phyloP scores from a whole-genome alignment of 2,888 invertebrate species.

The Zootermopsis nevadensis region DNA sequence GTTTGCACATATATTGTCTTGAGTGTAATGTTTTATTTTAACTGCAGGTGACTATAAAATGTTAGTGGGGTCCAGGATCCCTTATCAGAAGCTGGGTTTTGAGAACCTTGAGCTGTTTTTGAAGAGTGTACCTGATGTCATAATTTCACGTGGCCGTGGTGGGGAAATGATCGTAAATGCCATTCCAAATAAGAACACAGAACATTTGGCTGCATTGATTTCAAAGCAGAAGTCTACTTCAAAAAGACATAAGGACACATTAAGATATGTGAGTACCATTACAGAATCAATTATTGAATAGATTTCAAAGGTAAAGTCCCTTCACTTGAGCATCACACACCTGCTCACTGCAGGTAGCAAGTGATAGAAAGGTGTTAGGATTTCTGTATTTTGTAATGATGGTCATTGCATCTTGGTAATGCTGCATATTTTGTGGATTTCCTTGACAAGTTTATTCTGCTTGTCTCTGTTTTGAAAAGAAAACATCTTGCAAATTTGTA shows the following conservation, averaged over 20 bases:
- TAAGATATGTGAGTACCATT: constrained; percentile 46
- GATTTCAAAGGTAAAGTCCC: no score
- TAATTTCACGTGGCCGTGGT: constrained; percentile 64
- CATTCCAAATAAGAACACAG: constrained; percentile 69
- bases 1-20: not conserved
- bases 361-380: no score
- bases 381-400: no score
- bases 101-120: constrained; percentile 71
- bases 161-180: constrained; percentile 71
- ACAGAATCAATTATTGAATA: not conserved
- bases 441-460: no score
- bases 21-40: constrained; percentile 16
- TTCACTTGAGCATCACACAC: no score
- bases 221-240: constrained; percentile 59
- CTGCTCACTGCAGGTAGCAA: no score
- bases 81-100: constrained; percentile 72
- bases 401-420: no score
- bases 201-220: constrained; percentile 67
- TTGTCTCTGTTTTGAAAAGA: no score
- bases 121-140: constrained; percentile 69
- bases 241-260: constrained; percentile 49
- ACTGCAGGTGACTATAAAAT: constrained; percentile 70
- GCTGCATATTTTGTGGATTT: no score
- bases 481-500: no score
- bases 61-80: constrained; percentile 73